These are phyloP conservation scores for Crioceris asparagi DNA, from an alignment of 2,888 invertebrate genomes.

Conservation along the genomic window DNA sequence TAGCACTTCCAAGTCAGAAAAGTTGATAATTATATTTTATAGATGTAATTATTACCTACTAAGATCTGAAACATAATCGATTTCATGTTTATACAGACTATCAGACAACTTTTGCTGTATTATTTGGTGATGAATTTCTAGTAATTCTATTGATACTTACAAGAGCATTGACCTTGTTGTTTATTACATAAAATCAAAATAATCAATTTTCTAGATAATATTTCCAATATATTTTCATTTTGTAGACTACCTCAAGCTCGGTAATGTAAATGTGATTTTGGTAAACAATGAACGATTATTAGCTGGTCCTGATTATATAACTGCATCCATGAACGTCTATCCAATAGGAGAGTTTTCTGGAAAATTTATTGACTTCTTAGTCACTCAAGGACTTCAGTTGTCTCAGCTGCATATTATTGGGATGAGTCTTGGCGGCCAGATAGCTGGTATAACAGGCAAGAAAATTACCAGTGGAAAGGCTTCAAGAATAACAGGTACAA, in stretches of 20 bases:
- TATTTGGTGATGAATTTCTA: too few relatives aligned
- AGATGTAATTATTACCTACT: too few relatives aligned
- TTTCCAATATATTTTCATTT: too few relatives aligned
- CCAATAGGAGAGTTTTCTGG: slow-evolving; percentile 44
- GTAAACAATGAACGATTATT: slow-evolving; percentile 42
- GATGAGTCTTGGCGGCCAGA: slow-evolving; percentile 37
- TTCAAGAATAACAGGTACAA: slow-evolving; percentile 20
- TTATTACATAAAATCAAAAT: not conserved
- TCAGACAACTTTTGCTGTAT: too few relatives aligned
- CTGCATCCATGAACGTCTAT: slow-evolving; percentile 40
- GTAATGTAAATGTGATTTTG: slow-evolving; percentile 44
- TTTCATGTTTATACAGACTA: too few relatives aligned
- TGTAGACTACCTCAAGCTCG: slow-evolving; percentile 41
- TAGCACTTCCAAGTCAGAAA: too few relatives aligned
- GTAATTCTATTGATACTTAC: too few relatives aligned
- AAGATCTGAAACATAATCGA: too few relatives aligned
- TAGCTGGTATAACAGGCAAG: slow-evolving; percentile 48
- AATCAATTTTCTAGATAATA: too few relatives aligned
- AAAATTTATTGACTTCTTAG: slow-evolving; percentile 43
- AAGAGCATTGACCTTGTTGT: not conserved
- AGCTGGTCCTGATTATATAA: slow-evolving; percentile 47
- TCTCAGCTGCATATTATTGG: slow-evolving; percentile 23
- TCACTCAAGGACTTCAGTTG: slow-evolving; percentile 37
- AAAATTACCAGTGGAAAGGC: slow-evolving; percentile 19
- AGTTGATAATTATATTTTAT: too few relatives aligned